Evolutionary conservation across 1,140 invertebrate genomes (phyloP).

Genomic region (Danaus melanippus): DNA sequence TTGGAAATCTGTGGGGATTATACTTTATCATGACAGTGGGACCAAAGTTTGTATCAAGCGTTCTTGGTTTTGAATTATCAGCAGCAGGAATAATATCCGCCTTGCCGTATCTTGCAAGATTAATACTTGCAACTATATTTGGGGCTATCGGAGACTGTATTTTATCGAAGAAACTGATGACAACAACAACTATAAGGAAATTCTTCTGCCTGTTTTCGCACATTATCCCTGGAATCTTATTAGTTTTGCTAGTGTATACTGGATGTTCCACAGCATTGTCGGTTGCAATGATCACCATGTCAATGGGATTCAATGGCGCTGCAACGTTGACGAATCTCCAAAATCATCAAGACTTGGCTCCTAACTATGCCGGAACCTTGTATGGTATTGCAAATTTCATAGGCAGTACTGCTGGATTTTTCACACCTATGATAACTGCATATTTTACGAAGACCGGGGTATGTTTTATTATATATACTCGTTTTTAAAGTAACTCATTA

Average conservation of each 20-base stretch:
- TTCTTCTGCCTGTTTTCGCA: slow-evolving; percentile 81
- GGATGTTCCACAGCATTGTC: slow-evolving; percentile 77
- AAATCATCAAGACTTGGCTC: slow-evolving; percentile 87
- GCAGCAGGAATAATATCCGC: slow-evolving; percentile 80
- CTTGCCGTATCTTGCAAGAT: slow-evolving; percentile 78
- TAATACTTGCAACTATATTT: slow-evolving; percentile 77
- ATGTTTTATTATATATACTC: slow-evolving; percentile 26
- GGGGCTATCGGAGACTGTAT: slow-evolving; percentile 78
- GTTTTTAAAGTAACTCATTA: too few relatives aligned
- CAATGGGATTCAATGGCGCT: slow-evolving; percentile 87
- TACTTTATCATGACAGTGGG: slow-evolving; percentile 89
- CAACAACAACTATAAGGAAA: slow-evolving; percentile 78
- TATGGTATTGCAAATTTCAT: slow-evolving; percentile 83
- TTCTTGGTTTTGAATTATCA: slow-evolving; percentile 87
- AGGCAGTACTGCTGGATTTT: slow-evolving; percentile 81
- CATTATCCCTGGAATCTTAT: slow-evolving; percentile 77
- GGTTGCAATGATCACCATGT: slow-evolving; percentile 79
- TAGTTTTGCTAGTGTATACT: slow-evolving; percentile 77
- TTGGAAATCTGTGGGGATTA: slow-evolving; percentile 85
- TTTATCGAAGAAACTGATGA: slow-evolving; percentile 72
- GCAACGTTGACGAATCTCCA: slow-evolving; percentile 86
- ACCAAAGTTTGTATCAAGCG: slow-evolving; percentile 88
- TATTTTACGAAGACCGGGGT: slow-evolving; percentile 78
- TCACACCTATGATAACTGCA: slow-evolving; percentile 80
- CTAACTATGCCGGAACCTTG: slow-evolving; percentile 83